These are phyloP conservation scores for Petrocephalus schoutedeni DNA, from an alignment of 2,797 vertebrate species.

Conservation along the genomic window DNA sequence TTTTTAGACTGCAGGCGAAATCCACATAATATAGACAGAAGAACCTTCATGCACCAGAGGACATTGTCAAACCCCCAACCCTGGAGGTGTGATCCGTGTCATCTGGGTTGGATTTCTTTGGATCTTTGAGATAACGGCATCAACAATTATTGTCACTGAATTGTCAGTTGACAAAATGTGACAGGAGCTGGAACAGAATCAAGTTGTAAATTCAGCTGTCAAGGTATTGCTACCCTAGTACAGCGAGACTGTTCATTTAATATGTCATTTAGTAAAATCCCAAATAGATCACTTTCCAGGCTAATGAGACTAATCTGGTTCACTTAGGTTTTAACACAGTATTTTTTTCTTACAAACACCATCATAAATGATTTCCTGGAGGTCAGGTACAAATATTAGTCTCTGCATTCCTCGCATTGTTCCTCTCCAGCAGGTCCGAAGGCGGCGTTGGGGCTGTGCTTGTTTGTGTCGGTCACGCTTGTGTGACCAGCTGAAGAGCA, in stretches of 20 bases:
- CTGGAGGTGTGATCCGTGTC: neutral
- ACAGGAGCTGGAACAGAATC: neutral
- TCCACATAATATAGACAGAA: neutral
- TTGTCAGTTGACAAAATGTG: neutral
- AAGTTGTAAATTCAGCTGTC: neutral
- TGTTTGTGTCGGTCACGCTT: neutral
- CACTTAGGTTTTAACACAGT: neutral
- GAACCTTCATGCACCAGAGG: neutral
- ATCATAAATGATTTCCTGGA: neutral
- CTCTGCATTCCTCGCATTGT: neutral
- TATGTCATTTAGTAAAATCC: neutral
- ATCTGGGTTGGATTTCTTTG: neutral
- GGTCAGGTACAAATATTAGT: neutral
- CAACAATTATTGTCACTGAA: neutral
- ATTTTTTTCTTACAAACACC: neutral
- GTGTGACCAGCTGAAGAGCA: neutral
- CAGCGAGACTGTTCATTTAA: neutral
- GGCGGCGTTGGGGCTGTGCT: neutral
- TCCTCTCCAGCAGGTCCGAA: neutral
- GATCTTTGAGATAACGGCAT: neutral
- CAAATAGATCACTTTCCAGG: neutral
- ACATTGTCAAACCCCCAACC: neutral
- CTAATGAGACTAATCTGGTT: neutral
- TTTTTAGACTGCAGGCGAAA: neutral
- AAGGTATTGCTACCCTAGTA: neutral